Evolutionary conservation across 2,888 invertebrate species (phyloP).

Genomic region (Dryococelus australis): DNA sequence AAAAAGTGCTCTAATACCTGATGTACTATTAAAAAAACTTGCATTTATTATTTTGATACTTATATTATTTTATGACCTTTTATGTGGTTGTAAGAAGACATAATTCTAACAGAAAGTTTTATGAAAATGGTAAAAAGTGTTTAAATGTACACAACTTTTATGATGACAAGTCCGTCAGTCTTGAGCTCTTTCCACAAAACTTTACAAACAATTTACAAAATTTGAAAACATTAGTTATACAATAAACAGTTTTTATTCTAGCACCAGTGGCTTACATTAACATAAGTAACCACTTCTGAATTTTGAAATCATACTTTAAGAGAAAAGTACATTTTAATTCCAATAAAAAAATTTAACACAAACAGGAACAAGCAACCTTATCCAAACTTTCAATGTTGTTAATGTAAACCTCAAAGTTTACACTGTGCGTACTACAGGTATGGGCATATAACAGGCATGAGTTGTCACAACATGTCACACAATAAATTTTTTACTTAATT

Average conservation of each 20-base stretch:
- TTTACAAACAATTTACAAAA: neutral
- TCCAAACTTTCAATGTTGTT: neutral
- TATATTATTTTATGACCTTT: no score
- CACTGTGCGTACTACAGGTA: neutral
- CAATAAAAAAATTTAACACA: neutral
- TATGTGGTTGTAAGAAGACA: neutral
- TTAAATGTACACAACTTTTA: neutral
- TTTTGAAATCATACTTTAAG: conserved; percentile 16
- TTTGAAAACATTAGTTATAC: neutral
- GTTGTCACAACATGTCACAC: conserved; percentile 6
- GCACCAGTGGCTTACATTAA: neutral
- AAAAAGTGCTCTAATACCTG: neutral
- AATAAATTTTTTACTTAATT: neutral
- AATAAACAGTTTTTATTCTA: conserved; percentile 6
- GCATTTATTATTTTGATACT: neutral
- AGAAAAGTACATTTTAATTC: neutral
- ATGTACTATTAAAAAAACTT: neutral
- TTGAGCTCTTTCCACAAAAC: neutral
- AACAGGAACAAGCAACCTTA: neutral
- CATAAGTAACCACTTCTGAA: neutral
- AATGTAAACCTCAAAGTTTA: neutral
- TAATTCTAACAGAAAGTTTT: neutral
- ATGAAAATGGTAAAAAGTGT: neutral
- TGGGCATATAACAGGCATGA: conserved; percentile 3
- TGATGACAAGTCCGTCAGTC: neutral